Evolutionary conservation across 2,113 vertebrate genomes (phyloP).

Genomic region (Cyrtonyx montezumae): DNA sequence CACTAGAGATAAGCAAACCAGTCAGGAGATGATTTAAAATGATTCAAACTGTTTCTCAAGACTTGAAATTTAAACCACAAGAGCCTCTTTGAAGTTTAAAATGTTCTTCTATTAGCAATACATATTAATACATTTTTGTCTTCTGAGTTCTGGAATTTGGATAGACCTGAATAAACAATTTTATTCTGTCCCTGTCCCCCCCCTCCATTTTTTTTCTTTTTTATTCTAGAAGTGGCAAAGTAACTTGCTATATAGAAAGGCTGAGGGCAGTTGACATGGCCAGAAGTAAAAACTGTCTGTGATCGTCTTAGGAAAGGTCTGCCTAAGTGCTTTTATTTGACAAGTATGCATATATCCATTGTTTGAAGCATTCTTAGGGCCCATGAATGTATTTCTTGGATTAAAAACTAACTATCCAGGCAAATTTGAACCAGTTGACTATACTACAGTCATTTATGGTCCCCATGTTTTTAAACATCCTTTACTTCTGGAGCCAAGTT

Average conservation of each 20-base stretch:
- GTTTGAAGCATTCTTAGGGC: background rate
- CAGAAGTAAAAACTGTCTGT: background rate
- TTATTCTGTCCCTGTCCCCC: background rate
- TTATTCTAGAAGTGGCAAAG: background rate
- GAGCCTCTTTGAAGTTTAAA: background rate
- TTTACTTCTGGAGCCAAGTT: background rate
- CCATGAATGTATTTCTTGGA: background rate
- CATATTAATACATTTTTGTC: background rate
- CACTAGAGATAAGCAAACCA: background rate
- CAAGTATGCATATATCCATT: background rate
- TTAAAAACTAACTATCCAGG: background rate
- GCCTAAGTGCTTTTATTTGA: background rate
- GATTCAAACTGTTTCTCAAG: background rate
- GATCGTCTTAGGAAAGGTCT: background rate
- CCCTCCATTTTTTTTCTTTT: background rate
- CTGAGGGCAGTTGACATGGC: background rate
- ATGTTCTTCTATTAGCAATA: background rate
- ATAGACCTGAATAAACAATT: background rate
- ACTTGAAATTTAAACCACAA: background rate
- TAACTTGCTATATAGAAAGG: background rate
- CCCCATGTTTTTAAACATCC: background rate
- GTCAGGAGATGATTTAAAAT: constrained; percentile 15
- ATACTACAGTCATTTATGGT: background rate
- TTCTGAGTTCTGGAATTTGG: background rate
- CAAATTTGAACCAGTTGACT: background rate